Percentiles rank a stretch among this genome's conserved stretches.
phyloP scores from a whole-genome alignment of 2,888 invertebrate genomes.

The Synanthedon formicaeformis region DNA sequence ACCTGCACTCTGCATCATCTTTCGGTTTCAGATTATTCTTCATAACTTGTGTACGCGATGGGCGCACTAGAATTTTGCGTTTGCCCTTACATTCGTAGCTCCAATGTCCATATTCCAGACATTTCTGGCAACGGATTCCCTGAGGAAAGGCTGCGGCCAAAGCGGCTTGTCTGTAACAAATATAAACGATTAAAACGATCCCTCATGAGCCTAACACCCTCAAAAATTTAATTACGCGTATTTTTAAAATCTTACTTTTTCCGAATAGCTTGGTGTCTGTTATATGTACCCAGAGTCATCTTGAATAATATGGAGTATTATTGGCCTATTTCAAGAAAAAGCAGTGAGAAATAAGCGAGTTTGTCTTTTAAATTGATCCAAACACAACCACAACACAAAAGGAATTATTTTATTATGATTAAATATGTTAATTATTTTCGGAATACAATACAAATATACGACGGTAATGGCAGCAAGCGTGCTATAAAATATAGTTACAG shows the following conservation, averaged over 20 bases:
- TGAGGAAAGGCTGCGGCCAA: constrained; percentile 77
- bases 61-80: constrained; percentile 86
- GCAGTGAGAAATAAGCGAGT: too few relatives aligned
- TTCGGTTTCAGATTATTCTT: constrained; percentile 72
- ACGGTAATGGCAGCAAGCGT: neutral
- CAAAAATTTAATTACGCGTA: neutral
- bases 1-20: constrained; percentile 52
- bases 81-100: constrained; percentile 94
- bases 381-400: too few relatives aligned
- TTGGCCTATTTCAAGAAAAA: too few relatives aligned
- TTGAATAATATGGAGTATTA: constrained; percentile 5
- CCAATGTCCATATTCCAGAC: constrained; percentile 93
- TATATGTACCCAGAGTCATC: constrained; percentile 62
- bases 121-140: constrained; percentile 90
- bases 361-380: too few relatives aligned
- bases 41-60: constrained; percentile 84
- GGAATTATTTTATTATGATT: neutral
- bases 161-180: constrained; percentile 62
- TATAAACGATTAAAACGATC: constrained; percentile 3
- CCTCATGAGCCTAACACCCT: constrained; percentile 1
- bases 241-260: constrained; percentile 39
- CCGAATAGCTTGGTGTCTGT: constrained; percentile 56
- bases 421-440: too few relatives aligned
- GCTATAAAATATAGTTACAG: too few relatives aligned
- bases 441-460: constrained; percentile 1